Conservation (phyloP, 1,140 invertebrate species). For the Chironomus tepperi region DNA sequence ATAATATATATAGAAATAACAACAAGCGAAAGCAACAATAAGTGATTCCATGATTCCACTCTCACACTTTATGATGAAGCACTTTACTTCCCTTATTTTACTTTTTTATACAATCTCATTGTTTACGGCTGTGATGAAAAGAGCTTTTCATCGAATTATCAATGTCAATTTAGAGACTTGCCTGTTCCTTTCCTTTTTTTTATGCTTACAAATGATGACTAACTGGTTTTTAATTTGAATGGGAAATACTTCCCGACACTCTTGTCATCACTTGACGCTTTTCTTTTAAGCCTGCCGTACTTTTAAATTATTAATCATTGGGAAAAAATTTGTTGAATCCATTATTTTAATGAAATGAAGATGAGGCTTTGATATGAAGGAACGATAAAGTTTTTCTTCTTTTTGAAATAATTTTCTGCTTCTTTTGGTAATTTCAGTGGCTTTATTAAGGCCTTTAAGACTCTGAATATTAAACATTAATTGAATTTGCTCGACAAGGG, state of each 20-base stretch:
- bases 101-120: not conserved
- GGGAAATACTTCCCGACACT: not conserved
- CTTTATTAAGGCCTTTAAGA: too few relatives aligned
- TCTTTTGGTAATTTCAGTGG: too few relatives aligned
- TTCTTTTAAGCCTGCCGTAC: too few relatives aligned
- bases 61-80: not conserved
- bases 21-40: not conserved
- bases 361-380: too few relatives aligned
- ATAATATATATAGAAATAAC: too few relatives aligned
- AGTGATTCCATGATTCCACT: not conserved
- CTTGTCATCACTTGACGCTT: too few relatives aligned
- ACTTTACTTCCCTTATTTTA: not conserved
- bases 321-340: constrained; percentile 12
- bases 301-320: not conserved
- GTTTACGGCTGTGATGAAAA: not conserved
- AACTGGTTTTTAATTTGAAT: constrained; percentile 2
- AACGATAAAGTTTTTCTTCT: too few relatives aligned
- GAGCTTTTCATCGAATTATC: constrained; percentile 6
- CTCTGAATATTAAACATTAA: too few relatives aligned
- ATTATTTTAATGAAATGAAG: not conserved
- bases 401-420: too few relatives aligned
- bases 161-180: not conserved
- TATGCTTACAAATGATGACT: not conserved
- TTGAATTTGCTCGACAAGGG: too few relatives aligned
- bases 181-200: not conserved